Percentiles rank a stretch among this genome's conserved stretches.
These are phyloP conservation scores for Gari tellinella DNA, from an alignment of 2,888 invertebrate genomes.

Conservation along the genomic window DNA sequence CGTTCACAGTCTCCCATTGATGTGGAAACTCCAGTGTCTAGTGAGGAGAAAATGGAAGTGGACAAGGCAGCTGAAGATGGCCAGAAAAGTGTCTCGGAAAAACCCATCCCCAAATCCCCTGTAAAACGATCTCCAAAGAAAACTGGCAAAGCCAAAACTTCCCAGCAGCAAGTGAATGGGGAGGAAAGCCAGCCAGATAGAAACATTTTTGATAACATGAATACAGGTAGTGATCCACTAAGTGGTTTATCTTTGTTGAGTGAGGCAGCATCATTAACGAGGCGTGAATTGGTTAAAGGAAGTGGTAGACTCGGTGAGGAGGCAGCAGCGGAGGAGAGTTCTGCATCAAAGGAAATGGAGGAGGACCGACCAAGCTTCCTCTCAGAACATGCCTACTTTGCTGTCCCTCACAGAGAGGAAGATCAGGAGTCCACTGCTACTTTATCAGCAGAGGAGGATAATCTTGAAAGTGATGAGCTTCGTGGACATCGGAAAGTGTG, in stretches of 20 bases:
- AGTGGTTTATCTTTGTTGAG: conserved; percentile 57
- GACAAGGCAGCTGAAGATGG: conserved; percentile 27
- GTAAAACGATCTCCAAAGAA: conserved; percentile 27
- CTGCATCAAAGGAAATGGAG: conserved; percentile 43
- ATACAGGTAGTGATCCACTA: conserved; percentile 24
- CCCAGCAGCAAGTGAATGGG: conserved; percentile 4
- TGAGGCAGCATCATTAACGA: conserved; percentile 57
- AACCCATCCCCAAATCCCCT: conserved; percentile 18
- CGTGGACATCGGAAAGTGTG: conserved; percentile 64
- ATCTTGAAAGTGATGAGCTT: conserved; percentile 49
- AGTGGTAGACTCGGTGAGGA: neutral
- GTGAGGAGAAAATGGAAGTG: conserved; percentile 36
- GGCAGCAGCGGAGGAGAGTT: conserved; percentile 44
- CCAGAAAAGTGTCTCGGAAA: conserved; percentile 8
- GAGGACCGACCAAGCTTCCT: conserved; percentile 68
- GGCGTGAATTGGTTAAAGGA: conserved; percentile 41
- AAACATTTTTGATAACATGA: conserved; percentile 53
- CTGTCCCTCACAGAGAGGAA: conserved; percentile 64
- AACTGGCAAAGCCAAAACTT: conserved; percentile 20
- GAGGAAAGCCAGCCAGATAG: conserved; percentile 17
- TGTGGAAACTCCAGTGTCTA: conserved; percentile 35
- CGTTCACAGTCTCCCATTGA: conserved; percentile 33
- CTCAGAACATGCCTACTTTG: conserved; percentile 82
- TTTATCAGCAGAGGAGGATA: conserved; percentile 79
- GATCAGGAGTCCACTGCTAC: conserved; percentile 75